These are phyloP conservation scores for Apis cerana DNA, from an alignment of 1,140 invertebrate species.

Conservation along the genomic window DNA sequence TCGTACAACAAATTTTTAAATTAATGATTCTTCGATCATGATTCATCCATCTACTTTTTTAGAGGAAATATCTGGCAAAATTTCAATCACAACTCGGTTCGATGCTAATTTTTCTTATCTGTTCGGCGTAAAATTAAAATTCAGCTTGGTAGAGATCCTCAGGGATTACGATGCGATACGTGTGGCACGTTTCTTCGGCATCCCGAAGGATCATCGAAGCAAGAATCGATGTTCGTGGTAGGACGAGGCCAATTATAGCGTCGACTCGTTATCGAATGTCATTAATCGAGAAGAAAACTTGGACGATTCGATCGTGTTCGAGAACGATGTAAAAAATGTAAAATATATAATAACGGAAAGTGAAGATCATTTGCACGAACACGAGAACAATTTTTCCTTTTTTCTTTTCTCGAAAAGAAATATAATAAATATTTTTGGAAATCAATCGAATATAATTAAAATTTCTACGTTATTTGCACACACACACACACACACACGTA, in stretches of 20 bases:
- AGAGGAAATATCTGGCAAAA: background rate
- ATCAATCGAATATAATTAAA: no score
- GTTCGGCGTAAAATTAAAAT: conserved; percentile 63
- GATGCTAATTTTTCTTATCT: conserved; percentile 64
- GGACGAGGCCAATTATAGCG: conserved; percentile 35
- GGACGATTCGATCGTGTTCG: background rate
- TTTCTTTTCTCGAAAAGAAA: background rate
- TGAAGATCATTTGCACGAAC: no score
- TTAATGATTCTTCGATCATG: no score
- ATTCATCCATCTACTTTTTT: no score
- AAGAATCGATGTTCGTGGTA: conserved; percentile 14
- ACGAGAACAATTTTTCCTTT: no score
- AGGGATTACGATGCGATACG: background rate
- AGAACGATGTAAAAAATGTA: background rate
- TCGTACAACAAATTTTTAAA: no score
- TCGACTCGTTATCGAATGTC: conserved; percentile 33
- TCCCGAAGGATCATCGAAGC: background rate
- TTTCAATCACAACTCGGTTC: conserved; percentile 29
- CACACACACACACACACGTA: no score
- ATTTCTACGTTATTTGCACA: no score
- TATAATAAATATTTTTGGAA: background rate
- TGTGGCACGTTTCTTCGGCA: background rate
- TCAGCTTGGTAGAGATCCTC: background rate
- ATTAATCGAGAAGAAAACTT: conserved; percentile 11
- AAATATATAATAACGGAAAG: background rate